Evolutionary conservation across 1,140 invertebrate species (phyloP).

Genomic region (Adelges cooleyi): DNA sequence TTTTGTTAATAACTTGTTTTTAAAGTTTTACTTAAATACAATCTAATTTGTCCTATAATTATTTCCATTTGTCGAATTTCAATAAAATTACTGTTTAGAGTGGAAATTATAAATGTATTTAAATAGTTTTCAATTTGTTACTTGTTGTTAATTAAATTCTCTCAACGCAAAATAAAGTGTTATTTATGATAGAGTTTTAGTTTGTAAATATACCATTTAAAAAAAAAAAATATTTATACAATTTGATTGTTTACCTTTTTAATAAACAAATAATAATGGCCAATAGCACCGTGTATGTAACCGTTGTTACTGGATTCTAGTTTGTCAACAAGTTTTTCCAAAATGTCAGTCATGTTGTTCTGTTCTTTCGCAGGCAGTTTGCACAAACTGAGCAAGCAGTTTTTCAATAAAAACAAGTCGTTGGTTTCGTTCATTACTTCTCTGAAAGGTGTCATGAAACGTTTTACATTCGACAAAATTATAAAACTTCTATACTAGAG

Average conservation of each 20-base stretch:
- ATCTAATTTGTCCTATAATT: too few species aligned
- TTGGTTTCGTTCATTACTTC: not conserved
- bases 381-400: not conserved
- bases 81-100: not conserved
- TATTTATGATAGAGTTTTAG: not conserved
- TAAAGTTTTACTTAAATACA: too few species aligned
- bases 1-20: too few species aligned
- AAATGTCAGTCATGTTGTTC: not conserved
- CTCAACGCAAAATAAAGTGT: not conserved
- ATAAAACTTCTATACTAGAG: too few species aligned
- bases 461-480: too few species aligned
- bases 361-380: not conserved
- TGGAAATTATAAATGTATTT: not conserved
- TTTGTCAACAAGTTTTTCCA: not conserved
- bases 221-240: not conserved
- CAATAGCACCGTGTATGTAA: constrained; percentile 15
- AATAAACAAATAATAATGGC: constrained; percentile 11
- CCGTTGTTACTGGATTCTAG: constrained; percentile 1
- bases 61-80: not conserved
- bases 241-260: constrained; percentile 5
- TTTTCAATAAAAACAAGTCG: constrained; percentile 13
- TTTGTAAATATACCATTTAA: not conserved
- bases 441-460: too few species aligned
- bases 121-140: too few species aligned
- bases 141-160: not conserved